Evolutionary conservation across 2,113 vertebrate species (phyloP), one percentile per base, ranked within the genome.

Genomic region (Illadopsis cleaveri): DNA sequence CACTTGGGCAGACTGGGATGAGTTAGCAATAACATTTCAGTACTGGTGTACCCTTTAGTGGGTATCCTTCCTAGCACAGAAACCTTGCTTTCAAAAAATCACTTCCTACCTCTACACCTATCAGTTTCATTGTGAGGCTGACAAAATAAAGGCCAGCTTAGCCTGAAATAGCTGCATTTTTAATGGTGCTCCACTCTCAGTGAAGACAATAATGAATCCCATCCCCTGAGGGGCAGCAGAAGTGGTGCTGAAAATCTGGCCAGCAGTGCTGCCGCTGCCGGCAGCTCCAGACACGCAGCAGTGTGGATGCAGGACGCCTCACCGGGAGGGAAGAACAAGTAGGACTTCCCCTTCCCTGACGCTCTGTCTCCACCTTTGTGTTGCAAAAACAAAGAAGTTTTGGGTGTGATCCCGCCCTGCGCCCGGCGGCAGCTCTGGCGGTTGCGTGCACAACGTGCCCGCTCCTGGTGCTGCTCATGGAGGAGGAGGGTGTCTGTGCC

Each of bases 371-470:
- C 95, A 94, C 96, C 94, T 96, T 89, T 91, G 70, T 56, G 68
- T 94, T 96, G 94, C 92, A 93, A 94, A 96, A 91, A 86, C 92
- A 94, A 91, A 88, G 79, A 73, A 69, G 64, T 88, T 91, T 86
- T 94, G 94, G 92, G 85, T 51, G 92, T 93, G 94, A 95, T 91
- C 87, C 90, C 24, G 54, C 84, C 68, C 84, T 65, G 70, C 2
- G 8, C 91, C 94, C 85, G 73, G 93, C 83, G 92, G 94, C 95
- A 64, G 68, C 84, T 77, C 47, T 23, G 3, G 85, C 1, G 12
- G 79, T 64, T 96, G 87, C 93, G 91, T 97, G 94, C 71, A 73
- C 90, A 97, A 97, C 96, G 94, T 96, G 94, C 94, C 76, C 22
- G 1, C 82, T 93, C 35, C 56, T 44, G 76, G 82, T 90, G 85